Conservation (phyloP, 2,113 vertebrate genomes). For the Cygnus atratus region DNA sequence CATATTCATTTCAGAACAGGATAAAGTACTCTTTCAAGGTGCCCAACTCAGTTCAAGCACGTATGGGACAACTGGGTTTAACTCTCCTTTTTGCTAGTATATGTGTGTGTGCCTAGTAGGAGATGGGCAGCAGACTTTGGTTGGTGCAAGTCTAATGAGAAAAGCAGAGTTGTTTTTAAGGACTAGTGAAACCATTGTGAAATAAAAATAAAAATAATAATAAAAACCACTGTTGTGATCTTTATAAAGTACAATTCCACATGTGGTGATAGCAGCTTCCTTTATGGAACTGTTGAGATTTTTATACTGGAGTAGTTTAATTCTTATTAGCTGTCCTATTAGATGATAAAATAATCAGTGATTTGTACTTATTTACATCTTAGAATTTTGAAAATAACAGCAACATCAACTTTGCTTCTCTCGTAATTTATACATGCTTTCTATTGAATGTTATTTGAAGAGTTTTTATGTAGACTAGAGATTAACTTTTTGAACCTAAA, state of each 20-base stretch:
- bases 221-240: background rate
- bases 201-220: background rate
- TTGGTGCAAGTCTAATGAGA: background rate
- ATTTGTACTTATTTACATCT: background rate
- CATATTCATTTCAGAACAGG: background rate
- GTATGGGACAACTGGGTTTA: background rate
- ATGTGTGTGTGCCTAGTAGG: background rate
- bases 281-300: background rate
- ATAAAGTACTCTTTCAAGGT: background rate
- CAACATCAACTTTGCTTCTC: background rate
- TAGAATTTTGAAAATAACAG: background rate
- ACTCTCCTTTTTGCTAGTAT: background rate
- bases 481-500: background rate
- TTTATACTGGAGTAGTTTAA: background rate
- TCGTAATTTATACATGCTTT: background rate
- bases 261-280: background rate
- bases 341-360: background rate
- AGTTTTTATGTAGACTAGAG: background rate
- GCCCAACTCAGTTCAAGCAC: background rate
- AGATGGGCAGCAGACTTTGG: background rate
- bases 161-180: background rate
- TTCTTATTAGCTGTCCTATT: background rate
- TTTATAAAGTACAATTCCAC: background rate
- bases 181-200: background rate
- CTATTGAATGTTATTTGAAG: background rate